Evolutionary conservation across 2,888 invertebrate species (phyloP).

Genomic region (Microdon myrmicae): DNA sequence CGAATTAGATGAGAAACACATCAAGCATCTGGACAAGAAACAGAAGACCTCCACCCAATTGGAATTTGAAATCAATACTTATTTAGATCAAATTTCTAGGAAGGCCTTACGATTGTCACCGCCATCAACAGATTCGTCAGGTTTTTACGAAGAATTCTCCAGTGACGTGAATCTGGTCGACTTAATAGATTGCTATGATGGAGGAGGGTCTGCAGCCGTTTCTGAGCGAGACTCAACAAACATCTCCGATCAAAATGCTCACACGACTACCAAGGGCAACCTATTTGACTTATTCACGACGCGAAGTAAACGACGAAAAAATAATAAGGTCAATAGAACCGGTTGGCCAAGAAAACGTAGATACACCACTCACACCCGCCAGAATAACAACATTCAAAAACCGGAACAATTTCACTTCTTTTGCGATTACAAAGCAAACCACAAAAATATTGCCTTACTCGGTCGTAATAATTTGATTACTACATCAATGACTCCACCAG

Average conservation of each 20-base stretch:
- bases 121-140: constrained; percentile 59
- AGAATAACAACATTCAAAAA: constrained; percentile 51
- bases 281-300: constrained; percentile 43
- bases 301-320: constrained; percentile 61
- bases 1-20: constrained; percentile 58
- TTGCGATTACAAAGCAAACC: constrained; percentile 46
- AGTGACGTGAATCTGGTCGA: constrained; percentile 63
- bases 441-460: constrained; percentile 56
- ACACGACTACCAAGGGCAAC: constrained; percentile 52
- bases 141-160: constrained; percentile 55
- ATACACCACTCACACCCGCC: constrained; percentile 54
- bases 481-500: constrained; percentile 57
- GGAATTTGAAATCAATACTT: constrained; percentile 63
- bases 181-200: constrained; percentile 54
- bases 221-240: constrained; percentile 45
- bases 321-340: constrained; percentile 77
- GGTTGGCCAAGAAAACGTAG: constrained; percentile 78
- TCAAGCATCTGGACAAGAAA: constrained; percentile 57
- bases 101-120: constrained; percentile 48
- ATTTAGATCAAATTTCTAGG: constrained; percentile 57
- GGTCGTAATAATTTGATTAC: constrained; percentile 47
- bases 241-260: constrained; percentile 53
- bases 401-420: constrained; percentile 32
- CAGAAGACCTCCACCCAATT: constrained; percentile 58
- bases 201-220: constrained; percentile 45